Percentiles rank a stretch among this genome's conserved stretches.
Conservation (phyloP, 2,113 vertebrate genomes). For the Aphyosemion australe region DNA sequence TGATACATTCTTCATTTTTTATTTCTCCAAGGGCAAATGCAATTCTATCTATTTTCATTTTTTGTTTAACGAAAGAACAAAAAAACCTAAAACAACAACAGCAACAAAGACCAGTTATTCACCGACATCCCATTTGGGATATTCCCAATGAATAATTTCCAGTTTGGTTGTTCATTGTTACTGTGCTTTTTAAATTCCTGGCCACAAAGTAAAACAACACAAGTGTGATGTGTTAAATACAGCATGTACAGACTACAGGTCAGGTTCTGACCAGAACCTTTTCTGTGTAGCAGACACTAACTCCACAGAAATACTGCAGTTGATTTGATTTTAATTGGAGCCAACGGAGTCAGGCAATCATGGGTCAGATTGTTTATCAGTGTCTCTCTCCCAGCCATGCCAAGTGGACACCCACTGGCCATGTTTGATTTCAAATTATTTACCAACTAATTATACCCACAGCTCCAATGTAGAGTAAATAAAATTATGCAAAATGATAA, state of each 20-base stretch:
- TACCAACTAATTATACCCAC: slow-evolving; percentile 58
- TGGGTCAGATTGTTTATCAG: slow-evolving; percentile 59
- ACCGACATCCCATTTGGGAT: too few relatives aligned
- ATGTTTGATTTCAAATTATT: slow-evolving; percentile 63
- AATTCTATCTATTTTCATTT: too few relatives aligned
- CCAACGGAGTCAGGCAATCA: slow-evolving; percentile 48
- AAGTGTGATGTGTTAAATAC: not conserved
- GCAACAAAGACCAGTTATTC: too few relatives aligned
- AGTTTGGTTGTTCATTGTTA: not conserved
- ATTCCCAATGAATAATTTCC: not conserved
- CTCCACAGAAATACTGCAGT: slow-evolving; percentile 10
- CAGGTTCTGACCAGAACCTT: not conserved
- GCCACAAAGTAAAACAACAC: not conserved
- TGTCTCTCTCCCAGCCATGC: slow-evolving; percentile 27
- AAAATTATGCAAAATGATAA: slow-evolving; percentile 40
- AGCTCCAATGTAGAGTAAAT: slow-evolving; percentile 19
- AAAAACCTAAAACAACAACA: too few relatives aligned
- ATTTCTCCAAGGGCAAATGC: too few relatives aligned
- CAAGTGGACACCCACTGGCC: slow-evolving; percentile 38
- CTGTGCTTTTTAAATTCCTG: not conserved
- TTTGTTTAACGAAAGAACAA: too few relatives aligned
- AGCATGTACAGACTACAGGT: not conserved
- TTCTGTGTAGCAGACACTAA: not conserved
- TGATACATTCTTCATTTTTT: too few relatives aligned
- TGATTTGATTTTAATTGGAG: slow-evolving; percentile 47